Percentiles rank a stretch among this genome's conserved stretches.
phyloP scores from a whole-genome alignment of 2,888 invertebrate species.

The Vesta saturnalis region DNA sequence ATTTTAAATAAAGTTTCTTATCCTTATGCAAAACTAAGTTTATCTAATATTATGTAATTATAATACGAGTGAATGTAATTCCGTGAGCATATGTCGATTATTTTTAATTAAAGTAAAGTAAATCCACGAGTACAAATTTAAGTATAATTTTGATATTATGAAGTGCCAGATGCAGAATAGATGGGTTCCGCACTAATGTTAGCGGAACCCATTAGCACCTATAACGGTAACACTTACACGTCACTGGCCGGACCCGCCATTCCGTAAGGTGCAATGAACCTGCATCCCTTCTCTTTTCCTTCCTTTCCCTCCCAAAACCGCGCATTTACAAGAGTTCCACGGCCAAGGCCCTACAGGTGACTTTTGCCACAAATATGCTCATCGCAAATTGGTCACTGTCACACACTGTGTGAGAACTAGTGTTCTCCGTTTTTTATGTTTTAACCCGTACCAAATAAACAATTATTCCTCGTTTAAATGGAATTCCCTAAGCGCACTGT shows the following conservation, averaged over 20 bases:
- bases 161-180: constrained; percentile 43
- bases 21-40: no score
- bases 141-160: constrained; percentile 31
- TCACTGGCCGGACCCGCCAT: constrained; percentile 59
- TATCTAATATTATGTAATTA: background rate
- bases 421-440: background rate
- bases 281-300: constrained; percentile 48
- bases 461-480: no score
- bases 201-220: constrained; percentile 60
- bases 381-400: constrained; percentile 51
- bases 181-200: constrained; percentile 55
- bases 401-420: constrained; percentile 32
- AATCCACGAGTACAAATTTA: constrained; percentile 20
- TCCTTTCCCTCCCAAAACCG: constrained; percentile 36
- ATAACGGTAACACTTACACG: constrained; percentile 58
- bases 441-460: background rate
- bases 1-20: no score
- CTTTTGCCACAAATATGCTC: constrained; percentile 49
- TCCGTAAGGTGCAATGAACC: constrained; percentile 63
- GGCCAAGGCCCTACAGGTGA: constrained; percentile 50
- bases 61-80: background rate
- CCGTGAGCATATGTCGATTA: background rate
- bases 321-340: constrained; percentile 36
- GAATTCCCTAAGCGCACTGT: no score
- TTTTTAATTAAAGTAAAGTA: constrained; percentile 13